Evolutionary conservation across 2,888 invertebrate genomes (phyloP), one percentile per base, ranked within the genome.

Genomic region (Leptopilina drosophilae): DNA sequence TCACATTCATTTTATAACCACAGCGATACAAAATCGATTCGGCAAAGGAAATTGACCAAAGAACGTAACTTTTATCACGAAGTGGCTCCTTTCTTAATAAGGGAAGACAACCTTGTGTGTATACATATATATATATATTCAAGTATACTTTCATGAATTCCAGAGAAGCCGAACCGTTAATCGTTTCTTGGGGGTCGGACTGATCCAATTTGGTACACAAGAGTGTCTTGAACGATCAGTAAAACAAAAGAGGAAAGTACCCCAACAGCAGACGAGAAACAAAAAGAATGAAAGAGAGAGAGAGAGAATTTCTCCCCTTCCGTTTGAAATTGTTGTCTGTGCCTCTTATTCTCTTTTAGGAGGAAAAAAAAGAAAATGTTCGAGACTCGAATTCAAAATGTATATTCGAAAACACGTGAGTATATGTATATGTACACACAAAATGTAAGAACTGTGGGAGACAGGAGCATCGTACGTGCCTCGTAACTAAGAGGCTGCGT

Each of bases 401-500:
- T 49, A 49, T 6, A 42, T 33, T 3, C 69, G 56, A 73, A 73
- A 73, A 73, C 26, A 69, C 49, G 69, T 20, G 46, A 26, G 14
- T 7, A 46, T 14, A 9, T 49, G 46, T 14, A 67, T 15, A 67
- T 46, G 46, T 46, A 15, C 42, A 80, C 77, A 84, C 82, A 84
- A 84, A 85, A 87, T 85, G 84, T 83, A 83, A 85, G 84, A 84
- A 84, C 85, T 85, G 84, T 86, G 85, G 83, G 85, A 87, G 86
- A 86, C 82, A 82, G 40, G 14, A 73, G 80, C 82, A 78, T 84
- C 81, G 86, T 89, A 88, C 89, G 89, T 90, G 89, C 87, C 84
- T 88, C 85, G 87, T 87, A 88, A 90, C 87, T 87, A 82, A 85
- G 87, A 88, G 85, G 81, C 83, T 77, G 26, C 81, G 78, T 82